Evolutionary conservation across 2,797 vertebrate genomes (phyloP).

Genomic region (Coranthus polyacanthus): DNA sequence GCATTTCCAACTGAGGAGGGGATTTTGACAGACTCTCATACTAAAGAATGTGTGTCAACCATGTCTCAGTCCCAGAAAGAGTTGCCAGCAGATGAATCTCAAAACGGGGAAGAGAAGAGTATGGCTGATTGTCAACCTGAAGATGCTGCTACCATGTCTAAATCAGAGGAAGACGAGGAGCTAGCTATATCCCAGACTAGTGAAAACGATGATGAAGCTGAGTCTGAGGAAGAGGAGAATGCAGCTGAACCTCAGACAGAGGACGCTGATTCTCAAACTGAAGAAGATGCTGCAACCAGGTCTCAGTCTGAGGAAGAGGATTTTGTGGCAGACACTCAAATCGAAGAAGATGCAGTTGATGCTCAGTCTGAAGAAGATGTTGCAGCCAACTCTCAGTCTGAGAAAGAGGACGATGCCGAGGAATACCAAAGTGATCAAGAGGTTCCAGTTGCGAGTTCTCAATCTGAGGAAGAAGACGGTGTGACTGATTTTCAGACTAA

Average conservation of each 20-base stretch:
- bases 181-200: neutral
- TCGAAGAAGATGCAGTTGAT: constrained; percentile 11
- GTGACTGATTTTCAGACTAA: constrained; percentile 40
- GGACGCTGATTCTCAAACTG: constrained; percentile 4
- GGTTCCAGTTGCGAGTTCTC: neutral
- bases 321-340: neutral
- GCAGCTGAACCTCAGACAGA: constrained; percentile 2
- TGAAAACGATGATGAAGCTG: neutral
- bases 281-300: neutral
- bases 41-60: neutral
- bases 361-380: constrained; percentile 10
- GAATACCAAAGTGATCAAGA: constrained; percentile 23
- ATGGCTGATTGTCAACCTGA: constrained; percentile 14
- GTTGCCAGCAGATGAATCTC: neutral
- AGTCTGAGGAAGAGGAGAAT: constrained; percentile 16
- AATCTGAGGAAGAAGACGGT: constrained; percentile 27
- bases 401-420: neutral
- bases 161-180: constrained; percentile 25
- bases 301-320: constrained; percentile 35
- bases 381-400: neutral
- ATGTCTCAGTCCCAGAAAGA: neutral
- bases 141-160: neutral
- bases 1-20: constrained; percentile 40
- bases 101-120: no score
- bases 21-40: neutral